Base-by-base conservation (phyloP, 2,888 invertebrate species). In the Mimumesa dahlbomi region DNA sequence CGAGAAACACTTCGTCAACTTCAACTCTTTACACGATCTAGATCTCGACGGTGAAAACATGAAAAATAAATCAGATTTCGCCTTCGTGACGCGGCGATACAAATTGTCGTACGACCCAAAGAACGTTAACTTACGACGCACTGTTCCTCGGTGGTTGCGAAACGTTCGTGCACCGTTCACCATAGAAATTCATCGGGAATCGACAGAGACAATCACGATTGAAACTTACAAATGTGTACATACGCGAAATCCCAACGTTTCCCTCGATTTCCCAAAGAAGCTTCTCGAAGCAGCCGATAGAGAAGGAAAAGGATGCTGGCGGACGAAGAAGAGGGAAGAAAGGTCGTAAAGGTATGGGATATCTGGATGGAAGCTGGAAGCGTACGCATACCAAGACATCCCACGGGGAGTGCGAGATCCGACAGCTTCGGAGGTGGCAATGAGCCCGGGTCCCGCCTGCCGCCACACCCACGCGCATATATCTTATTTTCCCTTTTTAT, bases 351-450 rank as follows among this genome's bases (percentile, higher is more conserved):
- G 40, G 22, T 11, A n/a, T 31, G 40, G 45, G 53, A n/a, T n/a
- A n/a, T n/a, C n/a, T n/a, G n/a, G n/a, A 48, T 57, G 56, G 49
- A 57, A 50, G 25, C 42, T 48, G 46, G 18, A 36, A 61, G 53
- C 19, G 65, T 61, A 66, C 74, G 63, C 67, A 64, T 58, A 70
- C 72, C 45, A 42, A 62, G 69, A 67, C 58, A 66, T 67, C 53
- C 73, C 43, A 70, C 63, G 61, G 70, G 79, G 83, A 84, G 87
- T 83, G 87, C 77, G 85, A 87, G 86, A 87, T 86, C 85, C 83
- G 83, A 87, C 84, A 86, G 86, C 84, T 87, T 83, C 84, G 87
- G 86, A 87, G 87, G 87, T 87, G 87, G 87, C 87, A 87, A 88
- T 87, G 87, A 87, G 86, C 74, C 73, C 66, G 78, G 78, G 86